A percentile compares a stretch with the other conserved stretches of the same genome.
These are phyloP conservation scores for Luehdorfia chinensis DNA, from an alignment of 1,140 invertebrate genomes.

Conservation along the genomic window DNA sequence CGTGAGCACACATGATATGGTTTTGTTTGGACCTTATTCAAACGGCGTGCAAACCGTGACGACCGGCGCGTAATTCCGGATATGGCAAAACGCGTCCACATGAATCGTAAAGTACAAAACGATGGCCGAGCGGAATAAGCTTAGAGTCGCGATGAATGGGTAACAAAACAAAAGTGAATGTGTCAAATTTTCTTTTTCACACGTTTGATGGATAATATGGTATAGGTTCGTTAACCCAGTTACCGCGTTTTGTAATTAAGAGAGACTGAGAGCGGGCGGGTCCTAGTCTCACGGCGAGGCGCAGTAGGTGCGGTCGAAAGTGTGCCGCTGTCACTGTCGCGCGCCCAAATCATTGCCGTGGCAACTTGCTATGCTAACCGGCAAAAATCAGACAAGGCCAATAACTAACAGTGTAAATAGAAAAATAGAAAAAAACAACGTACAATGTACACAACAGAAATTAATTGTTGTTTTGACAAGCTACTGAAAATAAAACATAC, in stretches of 20 bases:
- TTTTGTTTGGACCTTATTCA: constrained; percentile 61
- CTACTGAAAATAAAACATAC: too few species aligned
- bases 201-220: constrained; percentile 46
- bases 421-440: constrained; percentile 26
- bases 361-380: constrained; percentile 51
- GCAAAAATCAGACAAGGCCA: constrained; percentile 62
- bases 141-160: constrained; percentile 4
- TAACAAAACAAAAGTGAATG: constrained; percentile 26
- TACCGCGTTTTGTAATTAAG: constrained; percentile 66
- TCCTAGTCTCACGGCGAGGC: constrained; percentile 15
- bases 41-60: constrained; percentile 56
- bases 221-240: constrained; percentile 65
- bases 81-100: constrained; percentile 48
- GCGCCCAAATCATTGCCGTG: constrained; percentile 59
- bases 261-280: constrained; percentile 30
- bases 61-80: constrained; percentile 48
- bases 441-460: constrained; percentile 5
- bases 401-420: constrained; percentile 64
- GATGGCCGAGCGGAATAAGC: neutral
- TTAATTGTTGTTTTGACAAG: too few species aligned
- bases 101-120: constrained; percentile 12
- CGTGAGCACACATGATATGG: constrained; percentile 48
- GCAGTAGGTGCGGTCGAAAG: constrained; percentile 41
- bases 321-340: constrained; percentile 40
- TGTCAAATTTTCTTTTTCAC: constrained; percentile 49